Conservation (phyloP, 1,140 invertebrate genomes). For the Pogonomyrmex barbatus region DNA sequence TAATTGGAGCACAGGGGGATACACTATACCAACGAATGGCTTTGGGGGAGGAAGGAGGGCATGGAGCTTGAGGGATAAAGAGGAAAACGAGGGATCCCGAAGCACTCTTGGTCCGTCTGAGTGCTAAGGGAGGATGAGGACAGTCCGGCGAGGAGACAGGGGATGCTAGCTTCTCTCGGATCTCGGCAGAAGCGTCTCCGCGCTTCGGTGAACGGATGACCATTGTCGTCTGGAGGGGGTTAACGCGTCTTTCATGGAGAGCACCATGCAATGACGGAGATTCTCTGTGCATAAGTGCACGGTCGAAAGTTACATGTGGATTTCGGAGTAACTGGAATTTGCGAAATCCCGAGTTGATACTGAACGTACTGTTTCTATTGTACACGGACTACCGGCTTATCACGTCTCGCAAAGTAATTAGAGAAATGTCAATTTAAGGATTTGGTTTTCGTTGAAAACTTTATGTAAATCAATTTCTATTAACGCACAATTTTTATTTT, state of each 20-base stretch:
- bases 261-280: conserved; percentile 43
- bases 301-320: conserved; percentile 55
- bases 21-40: conserved; percentile 67
- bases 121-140: conserved; percentile 61
- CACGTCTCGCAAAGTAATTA: conserved; percentile 36
- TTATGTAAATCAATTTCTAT: conserved; percentile 13
- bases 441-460: not conserved
- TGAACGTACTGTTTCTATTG: conserved; percentile 10
- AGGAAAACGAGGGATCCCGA: conserved; percentile 72
- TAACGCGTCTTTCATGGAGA: conserved; percentile 65
- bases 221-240: conserved; percentile 56
- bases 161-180: conserved; percentile 32
- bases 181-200: conserved; percentile 43
- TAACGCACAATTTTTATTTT: not conserved
- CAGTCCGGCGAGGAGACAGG: conserved; percentile 35
- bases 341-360: conserved; percentile 45
- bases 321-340: conserved; percentile 50
- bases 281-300: conserved; percentile 57
- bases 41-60: conserved; percentile 31
- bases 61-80: conserved; percentile 49
- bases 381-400: not conserved
- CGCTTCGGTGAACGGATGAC: conserved; percentile 33
- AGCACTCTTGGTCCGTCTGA: conserved; percentile 76
- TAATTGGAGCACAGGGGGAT: conserved; percentile 78
- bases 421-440: conserved; percentile 41